Evolutionary conservation across 2,797 vertebrate genomes (phyloP), one percentile per base, ranked within the genome.

Genomic region (Cynodonichthys magdalenae): DNA sequence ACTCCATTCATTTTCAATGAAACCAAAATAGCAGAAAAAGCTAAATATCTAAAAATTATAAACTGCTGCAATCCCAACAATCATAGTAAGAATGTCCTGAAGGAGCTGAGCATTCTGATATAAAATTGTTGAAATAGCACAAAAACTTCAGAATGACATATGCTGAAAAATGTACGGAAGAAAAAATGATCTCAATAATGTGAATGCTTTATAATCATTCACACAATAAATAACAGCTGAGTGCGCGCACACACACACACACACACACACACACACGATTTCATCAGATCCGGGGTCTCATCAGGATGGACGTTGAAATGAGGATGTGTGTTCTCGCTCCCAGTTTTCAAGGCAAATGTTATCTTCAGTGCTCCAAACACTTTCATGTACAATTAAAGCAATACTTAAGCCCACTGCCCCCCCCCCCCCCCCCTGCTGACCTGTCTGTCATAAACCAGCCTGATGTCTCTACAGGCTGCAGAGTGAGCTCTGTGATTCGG

Each of bases 381-480:
- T 53, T 66, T 45, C 39, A 63, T 49, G 49, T 62, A 61, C 65
- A 64, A n/a, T 74, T 79, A 59, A 72, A 75, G 54, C 36, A 48
- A 58, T 48, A 57, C 27, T 61, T 54, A 24, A 54, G 60, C 51
- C 60, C 46, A 18, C 27, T 19, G 58, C 11, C 10, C 3, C 3
- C 36, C 36, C 11, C 10, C 3, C 3, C 36, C 36, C 72, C 74
- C 71, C 89, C 79, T 56, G 79, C 81, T 85, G 89, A 89, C 82
- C 77, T 64, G 83, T 82, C 86, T 50, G 75, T 88, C 88, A 89
- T 90, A 90, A 90, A 90, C 61, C 74, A 80, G 71, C 46, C 81
- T 82, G 82, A 89, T 71, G 85, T 85, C 86, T 87, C 82, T 81
- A 68, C 74, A 83, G 77, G 71, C 74, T 64, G 69, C 57, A 71